Base-by-base conservation (phyloP, 1,140 invertebrate species). In the Teleogryllus occipitalis region DNA sequence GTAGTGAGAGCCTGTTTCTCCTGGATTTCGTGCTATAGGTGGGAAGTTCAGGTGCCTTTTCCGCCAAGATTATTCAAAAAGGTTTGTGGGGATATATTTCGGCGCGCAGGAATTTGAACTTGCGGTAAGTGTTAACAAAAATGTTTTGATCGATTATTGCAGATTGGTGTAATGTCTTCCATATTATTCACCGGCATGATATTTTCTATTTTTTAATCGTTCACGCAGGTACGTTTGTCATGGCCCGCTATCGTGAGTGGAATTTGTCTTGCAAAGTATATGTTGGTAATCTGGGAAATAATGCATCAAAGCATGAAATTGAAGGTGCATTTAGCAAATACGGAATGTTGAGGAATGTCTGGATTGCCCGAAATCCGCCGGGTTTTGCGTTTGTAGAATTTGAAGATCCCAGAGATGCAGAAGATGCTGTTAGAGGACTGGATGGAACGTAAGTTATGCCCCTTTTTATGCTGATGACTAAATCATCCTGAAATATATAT, bases 361-460 rank as follows among this genome's bases (percentile, higher is more conserved):
- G 96, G 96, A 95, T 98, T 7, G 97, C 96, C 0, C 89, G 96
- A 83, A 97, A 98, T 86, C 95, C 95, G 12, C 94, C 94, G 74
- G 93, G 97, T 54, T 98, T 98, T 89, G 97, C 96, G 15, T 98
- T 98, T 88, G 94, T 98, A 21, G 96, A 98, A 86, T 98, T 97
- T 87, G 97, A 98, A 87, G 93, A 94, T 85, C 89, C 92, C 0
- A 86, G 93, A 81, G 97, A 98, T 88, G 97, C 97, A 8, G 96
- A 97, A 85, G 97, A 99, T 88, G 95, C 96, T 18, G 94, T 97
- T 49, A 89, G 92, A 84, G 91, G 89, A 39, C 83, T 94, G 78
- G 92, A 94, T 89, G 91, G 91, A 84, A 87, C 87, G 90, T 91
- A 86, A 83, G 83, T 65, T 65, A 18, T 65, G 10, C 0, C 3